Base-by-base conservation (phyloP, 2,113 vertebrate species). In the Rhinogobius similis region DNA sequence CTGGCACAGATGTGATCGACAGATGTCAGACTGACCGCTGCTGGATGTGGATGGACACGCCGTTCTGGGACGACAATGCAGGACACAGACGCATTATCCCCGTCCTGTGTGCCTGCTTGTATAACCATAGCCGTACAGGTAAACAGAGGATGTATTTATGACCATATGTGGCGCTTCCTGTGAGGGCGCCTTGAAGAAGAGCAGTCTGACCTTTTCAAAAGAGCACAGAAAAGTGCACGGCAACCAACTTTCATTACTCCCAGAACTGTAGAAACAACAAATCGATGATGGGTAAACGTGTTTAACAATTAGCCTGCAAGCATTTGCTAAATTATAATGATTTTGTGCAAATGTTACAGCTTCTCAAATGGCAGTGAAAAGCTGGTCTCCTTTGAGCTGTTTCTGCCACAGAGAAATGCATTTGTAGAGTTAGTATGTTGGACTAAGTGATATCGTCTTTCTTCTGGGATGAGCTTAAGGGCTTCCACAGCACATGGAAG, bases 1-100 rank as follows among this genome's bases (percentile, higher is more conserved):
- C 6, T 24, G 55, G 36, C 56, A 67, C 75, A 87, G 81, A 89
- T 85, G 81, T 83, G 80, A 84, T 11, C 12, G 64, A 70, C 84
- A 89, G 81, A 86, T 87, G 86, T 82, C 67, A 41, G 38, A 38
- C 50, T 64, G 65, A 62, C 65, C 59, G 23, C 70, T 64, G 58
- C 0, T 2, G 67, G 72, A 63, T 70, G 56, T 58, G 65, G 72
- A 73, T 80, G 82, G 68, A 80, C 85, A 77, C 10, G 64, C 38
- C 67, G 80, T 80, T 75, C 73, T 77, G 27, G 70, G 70, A 80
- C 68, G 50, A 65, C 76, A 79, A 59, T 32, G 55, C 48, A 75
- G 81, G 69, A 75, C 62, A 59, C 58, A 43, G 23, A 62, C 11
- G 59, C 26, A 36, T 75, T 73, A 68, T 61, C 72, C 63, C 20